These are phyloP conservation scores for Catamblyrhynchus diadema DNA, from an alignment of 2,797 vertebrate species.

Conservation along the genomic window DNA sequence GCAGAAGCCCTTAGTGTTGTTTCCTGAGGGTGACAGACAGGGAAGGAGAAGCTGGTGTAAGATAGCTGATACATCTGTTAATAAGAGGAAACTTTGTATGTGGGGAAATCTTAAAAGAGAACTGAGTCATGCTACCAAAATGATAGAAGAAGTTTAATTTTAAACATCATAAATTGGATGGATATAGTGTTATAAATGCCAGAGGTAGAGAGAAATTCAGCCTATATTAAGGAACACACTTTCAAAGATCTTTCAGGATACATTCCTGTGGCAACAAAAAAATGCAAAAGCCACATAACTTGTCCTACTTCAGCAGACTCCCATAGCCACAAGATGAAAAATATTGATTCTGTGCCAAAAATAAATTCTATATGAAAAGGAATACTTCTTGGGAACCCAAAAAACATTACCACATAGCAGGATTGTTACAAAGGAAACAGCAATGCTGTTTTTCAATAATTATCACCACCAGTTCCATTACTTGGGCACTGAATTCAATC, in stretches of 20 bases:
- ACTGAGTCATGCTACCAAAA: background rate
- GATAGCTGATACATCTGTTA: background rate
- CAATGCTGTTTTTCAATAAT: background rate
- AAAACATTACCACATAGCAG: fast-evolving
- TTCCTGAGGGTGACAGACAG: background rate
- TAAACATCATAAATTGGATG: background rate
- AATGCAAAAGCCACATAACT: background rate
- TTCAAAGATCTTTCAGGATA: background rate
- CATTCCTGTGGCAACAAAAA: background rate
- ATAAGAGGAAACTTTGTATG: background rate
- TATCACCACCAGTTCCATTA: background rate
- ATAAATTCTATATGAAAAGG: background rate
- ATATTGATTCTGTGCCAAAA: background rate
- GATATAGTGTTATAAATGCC: background rate
- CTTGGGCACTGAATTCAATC: background rate
- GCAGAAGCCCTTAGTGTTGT: background rate
- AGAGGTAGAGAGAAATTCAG: background rate
- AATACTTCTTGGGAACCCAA: background rate
- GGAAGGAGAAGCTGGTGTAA: background rate
- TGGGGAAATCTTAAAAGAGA: background rate
- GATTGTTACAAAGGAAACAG: background rate
- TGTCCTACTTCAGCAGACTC: background rate
- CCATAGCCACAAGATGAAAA: background rate
- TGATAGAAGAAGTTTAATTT: background rate
- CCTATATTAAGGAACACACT: background rate